Conservation (phyloP, 2,113 vertebrate genomes). For the Pithys albifrons region DNA sequence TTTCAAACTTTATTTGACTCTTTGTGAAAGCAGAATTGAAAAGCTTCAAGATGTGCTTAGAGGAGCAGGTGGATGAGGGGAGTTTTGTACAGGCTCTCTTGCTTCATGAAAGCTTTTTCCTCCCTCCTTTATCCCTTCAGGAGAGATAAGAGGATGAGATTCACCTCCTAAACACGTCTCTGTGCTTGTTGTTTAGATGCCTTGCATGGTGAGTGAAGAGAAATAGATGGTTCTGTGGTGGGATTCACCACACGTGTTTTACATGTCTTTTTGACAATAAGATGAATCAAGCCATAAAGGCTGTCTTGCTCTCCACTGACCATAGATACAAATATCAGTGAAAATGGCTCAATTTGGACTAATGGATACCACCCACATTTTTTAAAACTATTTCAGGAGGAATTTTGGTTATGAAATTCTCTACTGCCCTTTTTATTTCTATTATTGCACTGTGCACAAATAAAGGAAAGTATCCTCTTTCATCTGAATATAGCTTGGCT, state of each 20-base stretch:
- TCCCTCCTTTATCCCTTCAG: not conserved
- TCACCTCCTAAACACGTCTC: not conserved
- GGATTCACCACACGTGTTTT: not conserved
- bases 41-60: not conserved
- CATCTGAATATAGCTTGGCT: not conserved
- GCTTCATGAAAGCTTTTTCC: not conserved
- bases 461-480: not conserved
- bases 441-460: not conserved
- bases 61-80: not conserved
- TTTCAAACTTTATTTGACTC: constrained; percentile 62
- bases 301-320: not conserved
- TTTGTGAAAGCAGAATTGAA: not conserved
- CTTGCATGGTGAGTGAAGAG: not conserved
- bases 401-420: not conserved
- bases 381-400: not conserved
- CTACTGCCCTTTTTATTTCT: not conserved
- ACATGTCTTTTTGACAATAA: not conserved
- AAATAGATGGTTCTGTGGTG: fast-evolving
- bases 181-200: not conserved
- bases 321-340: not conserved
- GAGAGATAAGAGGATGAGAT: not conserved
- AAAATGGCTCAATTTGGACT: not conserved
- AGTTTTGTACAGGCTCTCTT: not conserved
- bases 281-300: not conserved
- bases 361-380: not conserved